A percentile compares a stretch with the other conserved stretches of the same genome.
These are phyloP conservation scores for Microvelia longipes DNA, from an alignment of 1,140 invertebrate genomes.

Conservation along the genomic window DNA sequence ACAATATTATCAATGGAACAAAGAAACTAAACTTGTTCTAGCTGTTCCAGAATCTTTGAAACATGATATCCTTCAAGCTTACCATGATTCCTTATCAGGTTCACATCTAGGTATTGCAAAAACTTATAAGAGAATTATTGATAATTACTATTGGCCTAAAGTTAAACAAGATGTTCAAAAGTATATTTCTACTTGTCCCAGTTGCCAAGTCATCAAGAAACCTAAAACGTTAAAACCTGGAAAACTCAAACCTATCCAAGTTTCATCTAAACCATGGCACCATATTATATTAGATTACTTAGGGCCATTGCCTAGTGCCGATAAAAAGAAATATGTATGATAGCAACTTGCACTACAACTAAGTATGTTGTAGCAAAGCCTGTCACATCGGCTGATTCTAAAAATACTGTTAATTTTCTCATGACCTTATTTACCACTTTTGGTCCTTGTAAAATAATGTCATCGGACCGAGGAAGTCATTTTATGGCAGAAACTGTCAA, in stretches of 20 bases:
- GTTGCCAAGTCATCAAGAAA: neutral
- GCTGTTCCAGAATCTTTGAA: neutral
- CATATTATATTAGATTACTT: neutral
- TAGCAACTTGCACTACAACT: neutral
- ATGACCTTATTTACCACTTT: neutral
- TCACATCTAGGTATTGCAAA: neutral
- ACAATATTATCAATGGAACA: neutral
- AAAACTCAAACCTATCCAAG: neutral
- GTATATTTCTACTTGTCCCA: neutral
- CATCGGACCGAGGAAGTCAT: neutral
- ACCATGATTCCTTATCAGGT: neutral
- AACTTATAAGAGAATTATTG: neutral
- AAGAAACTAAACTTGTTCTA: neutral
- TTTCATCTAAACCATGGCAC: neutral
- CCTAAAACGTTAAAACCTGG: neutral
- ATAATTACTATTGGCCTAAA: neutral
- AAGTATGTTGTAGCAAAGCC: neutral
- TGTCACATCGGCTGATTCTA: neutral
- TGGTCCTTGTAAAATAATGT: neutral
- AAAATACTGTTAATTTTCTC: neutral
- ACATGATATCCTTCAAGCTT: neutral
- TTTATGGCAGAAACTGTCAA: neutral
- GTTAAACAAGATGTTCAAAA: neutral
- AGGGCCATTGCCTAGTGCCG: neutral
- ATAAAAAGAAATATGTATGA: neutral